Evolutionary conservation across 2,888 invertebrate genomes (phyloP).

Genomic region (Cerceris rybyensis): DNA sequence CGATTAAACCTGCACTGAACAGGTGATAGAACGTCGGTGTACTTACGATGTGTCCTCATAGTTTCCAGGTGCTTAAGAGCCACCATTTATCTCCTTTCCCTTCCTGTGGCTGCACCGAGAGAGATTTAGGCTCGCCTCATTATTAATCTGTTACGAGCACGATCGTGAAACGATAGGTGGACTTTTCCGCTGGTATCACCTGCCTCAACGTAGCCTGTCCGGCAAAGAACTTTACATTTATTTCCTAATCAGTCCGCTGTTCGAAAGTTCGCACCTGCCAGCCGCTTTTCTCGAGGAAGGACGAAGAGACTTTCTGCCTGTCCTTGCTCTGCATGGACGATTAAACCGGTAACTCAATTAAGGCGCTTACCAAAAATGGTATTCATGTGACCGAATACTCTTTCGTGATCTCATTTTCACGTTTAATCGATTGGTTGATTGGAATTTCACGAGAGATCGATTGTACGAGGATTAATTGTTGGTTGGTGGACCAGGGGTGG

Average conservation of each 20-base stretch:
- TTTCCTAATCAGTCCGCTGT: conserved; percentile 47
- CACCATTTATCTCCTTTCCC: conserved; percentile 3
- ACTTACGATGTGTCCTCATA: neutral
- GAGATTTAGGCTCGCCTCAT: neutral
- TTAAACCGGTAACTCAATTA: conserved; percentile 50
- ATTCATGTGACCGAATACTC: neutral
- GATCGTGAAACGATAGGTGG: conserved; percentile 9
- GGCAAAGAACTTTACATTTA: conserved; percentile 26
- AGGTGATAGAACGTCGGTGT: no score
- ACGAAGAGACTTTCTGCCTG: neutral
- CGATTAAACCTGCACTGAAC: no score
- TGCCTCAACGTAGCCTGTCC: conserved; percentile 11
- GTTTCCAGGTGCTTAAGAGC: conserved; percentile 1
- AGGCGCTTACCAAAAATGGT: conserved; percentile 41
- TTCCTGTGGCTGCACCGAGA: neutral
- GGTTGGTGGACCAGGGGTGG: no score
- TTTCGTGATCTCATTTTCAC: conserved; percentile 28
- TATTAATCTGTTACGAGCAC: conserved; percentile 3
- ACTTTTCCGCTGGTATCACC: conserved; percentile 57
- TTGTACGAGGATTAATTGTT: no score
- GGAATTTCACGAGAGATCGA: no score
- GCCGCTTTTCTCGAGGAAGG: conserved; percentile 7
- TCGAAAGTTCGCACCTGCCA: conserved; percentile 52
- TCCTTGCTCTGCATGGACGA: conserved; percentile 11
- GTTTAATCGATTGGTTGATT: conserved; percentile 51